Evolutionary conservation across 1,140 invertebrate genomes (phyloP).

Genomic region (Theocolax elegans): DNA sequence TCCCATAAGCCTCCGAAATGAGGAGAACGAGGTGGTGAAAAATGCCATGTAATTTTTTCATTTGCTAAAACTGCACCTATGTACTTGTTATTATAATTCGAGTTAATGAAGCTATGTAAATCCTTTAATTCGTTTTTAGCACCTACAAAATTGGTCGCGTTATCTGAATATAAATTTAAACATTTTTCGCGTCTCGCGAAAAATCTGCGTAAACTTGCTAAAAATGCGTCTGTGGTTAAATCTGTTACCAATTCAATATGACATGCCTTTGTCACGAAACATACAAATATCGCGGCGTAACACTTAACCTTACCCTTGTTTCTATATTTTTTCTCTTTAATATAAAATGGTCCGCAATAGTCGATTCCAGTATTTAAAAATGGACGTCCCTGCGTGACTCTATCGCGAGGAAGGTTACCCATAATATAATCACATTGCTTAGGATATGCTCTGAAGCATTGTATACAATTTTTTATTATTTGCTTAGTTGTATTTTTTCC

Average conservation of each 20-base stretch:
- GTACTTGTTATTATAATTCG: background rate
- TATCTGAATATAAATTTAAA: background rate
- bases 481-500: background rate
- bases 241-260: background rate
- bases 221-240: background rate
- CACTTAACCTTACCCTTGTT: background rate
- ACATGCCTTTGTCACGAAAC: background rate
- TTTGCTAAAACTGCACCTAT: background rate
- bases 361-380: conserved; percentile 28
- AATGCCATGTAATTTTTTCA: background rate
- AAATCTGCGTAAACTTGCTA: background rate
- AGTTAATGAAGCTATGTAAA: conserved; percentile 7
- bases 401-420: conserved; percentile 27
- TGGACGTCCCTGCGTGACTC: background rate
- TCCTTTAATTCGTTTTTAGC: background rate
- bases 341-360: conserved; percentile 14
- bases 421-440: background rate
- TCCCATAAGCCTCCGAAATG: conserved; percentile 26
- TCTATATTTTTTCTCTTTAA: background rate
- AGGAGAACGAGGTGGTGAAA: background rate
- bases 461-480: background rate
- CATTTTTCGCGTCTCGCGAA: background rate
- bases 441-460: background rate
- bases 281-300: background rate
- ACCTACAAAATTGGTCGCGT: background rate